These are phyloP conservation scores for Tetraodon nigroviridis DNA, from an alignment of 2,113 vertebrate genomes.

Conservation along the genomic window DNA sequence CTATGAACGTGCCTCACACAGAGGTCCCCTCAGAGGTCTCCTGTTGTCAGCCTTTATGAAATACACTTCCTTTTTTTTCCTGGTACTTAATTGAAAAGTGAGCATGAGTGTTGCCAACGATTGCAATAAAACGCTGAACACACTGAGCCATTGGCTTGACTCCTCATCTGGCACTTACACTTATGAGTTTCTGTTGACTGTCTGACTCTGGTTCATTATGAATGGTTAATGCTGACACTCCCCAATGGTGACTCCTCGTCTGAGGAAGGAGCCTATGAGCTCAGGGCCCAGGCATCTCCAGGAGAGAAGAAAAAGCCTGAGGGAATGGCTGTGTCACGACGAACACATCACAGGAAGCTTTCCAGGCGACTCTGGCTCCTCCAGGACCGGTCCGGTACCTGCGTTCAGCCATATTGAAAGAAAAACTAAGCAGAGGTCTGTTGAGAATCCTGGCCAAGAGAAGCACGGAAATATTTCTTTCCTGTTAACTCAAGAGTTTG, in stretches of 20 bases:
- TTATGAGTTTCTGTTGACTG: constrained; percentile 56
- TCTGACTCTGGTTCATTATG: constrained; percentile 72
- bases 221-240: constrained; percentile 36
- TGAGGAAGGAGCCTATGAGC: constrained; percentile 39
- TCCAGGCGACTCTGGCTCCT: constrained; percentile 56
- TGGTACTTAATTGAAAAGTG: constrained; percentile 75
- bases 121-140: constrained; percentile 73
- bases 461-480: constrained; percentile 74
- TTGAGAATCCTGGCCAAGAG: constrained; percentile 56
- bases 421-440: constrained; percentile 64
- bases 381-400: constrained; percentile 46
- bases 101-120: constrained; percentile 67
- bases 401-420: constrained; percentile 50
- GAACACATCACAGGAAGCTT: constrained; percentile 59
- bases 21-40: constrained; percentile 67
- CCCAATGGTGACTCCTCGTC: constrained; percentile 30
- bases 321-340: constrained; percentile 46
- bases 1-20: constrained; percentile 59
- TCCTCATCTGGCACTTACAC: constrained; percentile 39
- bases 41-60: constrained; percentile 72
- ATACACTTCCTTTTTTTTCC: constrained; percentile 51
- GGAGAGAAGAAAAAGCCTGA: constrained; percentile 37
- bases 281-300: constrained; percentile 39
- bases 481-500: constrained; percentile 71
- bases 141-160: constrained; percentile 63